phyloP scores from a whole-genome alignment of 35 echinoderm and acorn worm genomes.

The Amphiura filiformis region DNA sequence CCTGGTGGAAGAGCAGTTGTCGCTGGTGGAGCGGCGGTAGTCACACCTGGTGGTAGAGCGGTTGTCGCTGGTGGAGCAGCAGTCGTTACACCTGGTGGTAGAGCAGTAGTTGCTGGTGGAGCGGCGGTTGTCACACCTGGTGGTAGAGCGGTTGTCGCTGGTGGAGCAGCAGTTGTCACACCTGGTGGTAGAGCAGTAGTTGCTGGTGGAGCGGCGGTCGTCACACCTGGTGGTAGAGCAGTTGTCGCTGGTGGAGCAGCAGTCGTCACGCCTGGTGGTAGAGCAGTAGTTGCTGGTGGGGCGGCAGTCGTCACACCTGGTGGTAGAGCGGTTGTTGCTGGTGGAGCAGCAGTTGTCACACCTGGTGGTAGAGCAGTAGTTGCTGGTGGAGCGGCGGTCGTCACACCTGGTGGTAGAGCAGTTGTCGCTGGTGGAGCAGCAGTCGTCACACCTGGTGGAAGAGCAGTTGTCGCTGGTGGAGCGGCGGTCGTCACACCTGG shows the following conservation, averaged over 20 bases:
- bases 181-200: too few relatives aligned
- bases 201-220: neutral
- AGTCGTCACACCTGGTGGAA: neutral
- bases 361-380: neutral
- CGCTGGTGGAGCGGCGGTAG: too few relatives aligned
- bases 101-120: neutral
- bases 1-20: too few relatives aligned
- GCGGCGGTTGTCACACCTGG: neutral
- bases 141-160: too few relatives aligned
- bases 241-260: too few relatives aligned
- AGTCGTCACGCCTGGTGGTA: too few relatives aligned
- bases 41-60: neutral
- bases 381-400: neutral
- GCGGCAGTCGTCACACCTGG: neutral
- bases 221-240: neutral
- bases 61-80: neutral
- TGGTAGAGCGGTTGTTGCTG: too few relatives aligned
- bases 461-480: neutral
- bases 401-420: neutral
- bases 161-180: neutral
- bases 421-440: conserved; percentile 4
- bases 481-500: neutral
- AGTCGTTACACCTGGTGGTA: neutral
- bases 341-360: neutral
- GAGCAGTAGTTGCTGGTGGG: neutral